Evolutionary conservation across 2,888 invertebrate genomes (phyloP).

Genomic region (Crossocerus cetratus): DNA sequence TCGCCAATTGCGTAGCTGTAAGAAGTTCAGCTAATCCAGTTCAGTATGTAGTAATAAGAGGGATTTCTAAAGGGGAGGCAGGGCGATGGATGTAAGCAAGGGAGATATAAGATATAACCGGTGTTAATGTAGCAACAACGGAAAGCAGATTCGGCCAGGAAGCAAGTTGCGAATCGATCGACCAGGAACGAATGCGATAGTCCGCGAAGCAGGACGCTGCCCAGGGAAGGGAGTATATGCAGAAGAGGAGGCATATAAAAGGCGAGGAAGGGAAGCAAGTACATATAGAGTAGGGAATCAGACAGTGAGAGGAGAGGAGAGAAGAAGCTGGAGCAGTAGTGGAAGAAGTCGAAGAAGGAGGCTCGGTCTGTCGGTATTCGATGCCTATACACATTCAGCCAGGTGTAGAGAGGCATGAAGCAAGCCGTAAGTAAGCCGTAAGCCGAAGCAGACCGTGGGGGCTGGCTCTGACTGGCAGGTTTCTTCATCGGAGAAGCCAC

Average conservation of each 20-base stretch:
- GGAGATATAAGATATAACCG: constrained; percentile 7
- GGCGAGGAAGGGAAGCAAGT: constrained; percentile 8
- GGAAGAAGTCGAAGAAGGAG: constrained; percentile 4
- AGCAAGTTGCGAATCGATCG: constrained; percentile 41
- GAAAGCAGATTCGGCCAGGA: constrained; percentile 5
- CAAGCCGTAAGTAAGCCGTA: constrained; percentile 67
- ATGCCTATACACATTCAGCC: constrained; percentile 63
- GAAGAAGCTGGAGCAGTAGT: constrained; percentile 5
- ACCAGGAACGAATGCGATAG: constrained; percentile 54
- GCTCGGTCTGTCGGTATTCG: constrained; percentile 59
- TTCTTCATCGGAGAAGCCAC: constrained; percentile 76
- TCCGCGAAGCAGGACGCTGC: constrained; percentile 33
- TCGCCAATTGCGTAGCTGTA: too few relatives aligned
- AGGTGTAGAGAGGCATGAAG: constrained; percentile 70
- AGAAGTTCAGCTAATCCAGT: too few relatives aligned
- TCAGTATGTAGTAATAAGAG: too few relatives aligned
- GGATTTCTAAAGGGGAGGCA: too few relatives aligned
- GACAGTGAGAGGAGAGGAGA: neutral
- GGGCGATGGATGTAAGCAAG: neutral
- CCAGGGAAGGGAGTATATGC: neutral
- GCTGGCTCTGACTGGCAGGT: constrained; percentile 75
- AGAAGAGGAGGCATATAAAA: constrained; percentile 25
- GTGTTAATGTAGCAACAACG: neutral
- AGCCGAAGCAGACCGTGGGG: constrained; percentile 61
- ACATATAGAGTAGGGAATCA: neutral